Base-by-base conservation (phyloP, 2,113 vertebrate species). In the Paradoxurus hermaphroditus region DNA sequence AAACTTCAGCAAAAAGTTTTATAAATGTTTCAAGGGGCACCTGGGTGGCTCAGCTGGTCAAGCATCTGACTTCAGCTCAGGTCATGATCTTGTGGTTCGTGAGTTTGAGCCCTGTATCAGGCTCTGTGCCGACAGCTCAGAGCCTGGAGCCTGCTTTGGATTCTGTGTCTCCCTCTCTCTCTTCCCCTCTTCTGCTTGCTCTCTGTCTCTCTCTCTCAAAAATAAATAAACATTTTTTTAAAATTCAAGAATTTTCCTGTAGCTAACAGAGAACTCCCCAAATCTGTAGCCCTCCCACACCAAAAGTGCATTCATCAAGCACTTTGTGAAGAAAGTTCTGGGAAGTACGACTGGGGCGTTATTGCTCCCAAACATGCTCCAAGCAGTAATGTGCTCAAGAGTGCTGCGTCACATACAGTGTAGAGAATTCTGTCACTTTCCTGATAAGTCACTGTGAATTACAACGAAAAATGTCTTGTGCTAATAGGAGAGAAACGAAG, bases 401-500 rank as follows among this genome's bases (percentile, higher is more conserved):
- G 10, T 51, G 65, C 36, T 82, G 14, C 3, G 10, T 23, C 70
- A 77, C 25, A 15, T 29, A 46, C 10, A 96, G 36, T 83, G 62
- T 53, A 65, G 67, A 84, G 39, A 96, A 84, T 93, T 63, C 36
- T 87, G 46, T 91, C 92, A 87, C 25, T 82, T 91, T 39, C 39
- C 56, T 41, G 41, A 44, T 46, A 97, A 86, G 84, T 95, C 27
- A 90, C 95, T 88, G 8, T 0, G 81, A 90, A 90, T 63, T 15
- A 96, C 97, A 93, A 1, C 68, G 49, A 67, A 85, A 86, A 90
- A 88, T 44, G 31, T 73, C 25, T 92, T 63, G 53, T 68, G 59
- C 94, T 95, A 98, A 98, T 63, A 86, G 18, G 27, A 41, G 11
- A 95, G 81, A 96, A 96, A 98, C 27, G 93, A 97, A 98, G 97